Evolutionary conservation across 2,797 vertebrate genomes (phyloP).

Genomic region (Cuculus canorus): DNA sequence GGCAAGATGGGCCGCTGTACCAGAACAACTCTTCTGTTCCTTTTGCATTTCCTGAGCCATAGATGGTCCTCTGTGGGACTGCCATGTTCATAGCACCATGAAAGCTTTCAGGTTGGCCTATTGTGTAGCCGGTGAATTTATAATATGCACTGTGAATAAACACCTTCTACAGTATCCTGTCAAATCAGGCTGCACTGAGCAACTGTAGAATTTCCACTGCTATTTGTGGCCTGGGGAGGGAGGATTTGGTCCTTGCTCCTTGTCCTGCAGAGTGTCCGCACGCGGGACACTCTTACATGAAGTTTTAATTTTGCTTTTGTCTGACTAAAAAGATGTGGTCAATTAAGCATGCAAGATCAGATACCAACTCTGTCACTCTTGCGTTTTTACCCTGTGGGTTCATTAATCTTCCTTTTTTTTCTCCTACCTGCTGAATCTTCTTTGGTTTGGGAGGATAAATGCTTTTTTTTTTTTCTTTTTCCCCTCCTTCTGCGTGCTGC

Average conservation of each 20-base stretch:
- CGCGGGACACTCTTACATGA: not conserved
- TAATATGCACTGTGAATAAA: conserved; percentile 52
- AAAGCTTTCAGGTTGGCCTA: conserved; percentile 50
- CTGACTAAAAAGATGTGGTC: not conserved
- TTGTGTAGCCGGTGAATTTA: conserved; percentile 51
- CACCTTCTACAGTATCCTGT: conserved; percentile 30
- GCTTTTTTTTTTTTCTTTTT: not conserved
- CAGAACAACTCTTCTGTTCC: not conserved
- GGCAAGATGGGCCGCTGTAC: not conserved
- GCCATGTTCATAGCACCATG: not conserved
- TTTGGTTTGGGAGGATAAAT: not conserved
- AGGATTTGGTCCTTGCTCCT: not conserved
- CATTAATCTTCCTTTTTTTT: not conserved
- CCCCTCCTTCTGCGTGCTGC: not conserved
- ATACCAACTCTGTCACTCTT: not conserved
- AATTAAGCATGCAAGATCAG: not conserved
- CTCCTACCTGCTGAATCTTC: not conserved
- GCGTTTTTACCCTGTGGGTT: not conserved
- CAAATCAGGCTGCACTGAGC: conserved; percentile 10
- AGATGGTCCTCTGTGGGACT: conserved; percentile 22
- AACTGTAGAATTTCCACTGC: conserved; percentile 14
- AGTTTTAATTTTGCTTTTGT: conserved; percentile 17
- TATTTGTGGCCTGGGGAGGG: not conserved
- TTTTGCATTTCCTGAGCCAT: not conserved
- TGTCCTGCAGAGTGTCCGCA: not conserved